These are phyloP conservation scores for Verasper variegatus DNA, from an alignment of 2,113 vertebrate genomes.

Conservation along the genomic window DNA sequence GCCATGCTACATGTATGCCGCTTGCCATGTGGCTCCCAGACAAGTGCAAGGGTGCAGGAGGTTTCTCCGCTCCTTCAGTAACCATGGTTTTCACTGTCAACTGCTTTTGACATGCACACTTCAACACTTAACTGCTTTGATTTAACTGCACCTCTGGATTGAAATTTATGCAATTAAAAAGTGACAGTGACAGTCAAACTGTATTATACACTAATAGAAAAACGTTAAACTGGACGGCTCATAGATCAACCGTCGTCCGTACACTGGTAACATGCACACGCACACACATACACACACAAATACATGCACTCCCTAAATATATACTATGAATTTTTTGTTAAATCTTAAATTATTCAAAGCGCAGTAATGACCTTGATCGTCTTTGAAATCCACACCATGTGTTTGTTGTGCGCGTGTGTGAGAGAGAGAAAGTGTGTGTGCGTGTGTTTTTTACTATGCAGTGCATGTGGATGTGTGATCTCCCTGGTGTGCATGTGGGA, in stretches of 20 bases:
- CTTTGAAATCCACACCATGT: conserved; percentile 64
- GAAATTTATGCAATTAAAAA: no score
- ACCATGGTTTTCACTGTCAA: no score
- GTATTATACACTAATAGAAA: neutral
- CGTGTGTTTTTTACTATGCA: neutral
- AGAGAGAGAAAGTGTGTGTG: neutral
- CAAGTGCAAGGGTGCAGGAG: no score
- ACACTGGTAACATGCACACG: neutral
- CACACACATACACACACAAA: conserved; percentile 7
- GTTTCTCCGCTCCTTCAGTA: no score
- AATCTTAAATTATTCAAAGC: conserved; percentile 68
- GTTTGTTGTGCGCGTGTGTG: conserved; percentile 19
- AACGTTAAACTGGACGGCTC: neutral
- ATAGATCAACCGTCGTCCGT: no score
- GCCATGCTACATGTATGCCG: no score
- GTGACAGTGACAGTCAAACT: neutral
- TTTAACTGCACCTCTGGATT: no score
- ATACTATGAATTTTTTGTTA: conserved; percentile 2
- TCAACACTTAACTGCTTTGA: no score
- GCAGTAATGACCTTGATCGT: conserved; percentile 71
- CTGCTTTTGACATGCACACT: no score
- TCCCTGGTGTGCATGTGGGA: conserved; percentile 52
- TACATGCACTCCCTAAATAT: neutral
- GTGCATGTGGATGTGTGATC: conserved; percentile 9
- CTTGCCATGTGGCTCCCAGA: no score